Percentiles rank a stretch among this genome's conserved stretches.
Conservation (phyloP, 2,113 vertebrate species). For the Tyrannus savana region DNA sequence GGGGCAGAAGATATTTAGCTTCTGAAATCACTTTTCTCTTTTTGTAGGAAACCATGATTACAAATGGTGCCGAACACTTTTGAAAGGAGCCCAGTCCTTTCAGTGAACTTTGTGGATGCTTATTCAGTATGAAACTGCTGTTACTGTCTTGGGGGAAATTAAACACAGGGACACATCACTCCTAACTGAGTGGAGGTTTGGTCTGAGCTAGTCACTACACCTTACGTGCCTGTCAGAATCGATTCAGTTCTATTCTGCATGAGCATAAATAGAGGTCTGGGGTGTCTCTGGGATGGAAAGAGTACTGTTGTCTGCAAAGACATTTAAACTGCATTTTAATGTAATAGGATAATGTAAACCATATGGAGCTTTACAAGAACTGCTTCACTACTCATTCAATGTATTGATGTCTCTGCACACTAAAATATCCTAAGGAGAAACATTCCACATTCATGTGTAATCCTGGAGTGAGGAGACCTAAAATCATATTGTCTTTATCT, state of each 20-base stretch:
- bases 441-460: background rate
- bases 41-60: background rate
- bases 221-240: background rate
- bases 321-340: background rate
- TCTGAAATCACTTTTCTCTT: background rate
- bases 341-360: background rate
- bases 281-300: background rate
- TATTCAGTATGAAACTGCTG: background rate
- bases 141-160: background rate
- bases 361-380: background rate
- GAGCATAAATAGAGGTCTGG: background rate
- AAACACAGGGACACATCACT: background rate
- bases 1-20: background rate
- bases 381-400: background rate
- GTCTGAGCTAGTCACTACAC: background rate
- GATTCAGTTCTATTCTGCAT: background rate
- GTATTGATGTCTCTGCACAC: background rate
- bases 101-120: background rate
- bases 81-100: background rate
- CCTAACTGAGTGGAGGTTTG: accelerated
- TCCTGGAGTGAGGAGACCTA: background rate
- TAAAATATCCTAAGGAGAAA: background rate
- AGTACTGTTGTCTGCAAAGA: background rate
- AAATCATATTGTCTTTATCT: background rate
- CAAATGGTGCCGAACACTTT: background rate